Percentiles rank a stretch among this genome's conserved stretches.
Conservation (phyloP, 2,888 invertebrate species). For the Calameuta filiformis region DNA sequence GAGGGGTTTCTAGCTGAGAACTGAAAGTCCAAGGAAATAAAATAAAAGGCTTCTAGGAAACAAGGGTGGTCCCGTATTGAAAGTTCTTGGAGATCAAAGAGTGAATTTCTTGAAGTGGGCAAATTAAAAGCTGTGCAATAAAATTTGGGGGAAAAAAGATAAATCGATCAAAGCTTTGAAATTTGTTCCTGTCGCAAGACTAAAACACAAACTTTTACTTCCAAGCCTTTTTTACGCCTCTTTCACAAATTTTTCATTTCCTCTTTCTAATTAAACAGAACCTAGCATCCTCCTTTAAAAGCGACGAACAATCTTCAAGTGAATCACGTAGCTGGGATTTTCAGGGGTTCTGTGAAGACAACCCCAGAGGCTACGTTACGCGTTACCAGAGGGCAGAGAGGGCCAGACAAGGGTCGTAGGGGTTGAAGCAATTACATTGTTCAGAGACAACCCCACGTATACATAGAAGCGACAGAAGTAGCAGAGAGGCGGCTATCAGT, state of each 20-base stretch:
- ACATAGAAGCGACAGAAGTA: not conserved
- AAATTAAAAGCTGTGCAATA: too few relatives aligned
- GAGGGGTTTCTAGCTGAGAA: not conserved
- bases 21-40: not conserved
- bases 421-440: conserved; percentile 37
- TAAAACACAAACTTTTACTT: too few relatives aligned
- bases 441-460: conserved; percentile 30
- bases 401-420: conserved; percentile 2
- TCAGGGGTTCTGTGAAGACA: not conserved
- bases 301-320: not conserved
- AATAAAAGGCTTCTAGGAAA: not conserved
- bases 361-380: not conserved
- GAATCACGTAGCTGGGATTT: not conserved
- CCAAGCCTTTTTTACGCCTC: too few relatives aligned
- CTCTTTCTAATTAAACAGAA: not conserved
- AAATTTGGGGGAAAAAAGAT: not conserved
- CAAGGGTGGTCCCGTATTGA: not conserved
- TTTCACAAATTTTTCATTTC: not conserved
- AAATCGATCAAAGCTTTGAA: not conserved
- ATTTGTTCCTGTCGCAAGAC: not conserved
- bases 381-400: not conserved
- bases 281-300: not conserved
- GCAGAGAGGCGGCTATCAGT: not conserved
- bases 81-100: not conserved
- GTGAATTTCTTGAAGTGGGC: not conserved